phyloP scores from a whole-genome alignment of 2,888 invertebrate genomes.

The Leptinotarsa tumamoca region DNA sequence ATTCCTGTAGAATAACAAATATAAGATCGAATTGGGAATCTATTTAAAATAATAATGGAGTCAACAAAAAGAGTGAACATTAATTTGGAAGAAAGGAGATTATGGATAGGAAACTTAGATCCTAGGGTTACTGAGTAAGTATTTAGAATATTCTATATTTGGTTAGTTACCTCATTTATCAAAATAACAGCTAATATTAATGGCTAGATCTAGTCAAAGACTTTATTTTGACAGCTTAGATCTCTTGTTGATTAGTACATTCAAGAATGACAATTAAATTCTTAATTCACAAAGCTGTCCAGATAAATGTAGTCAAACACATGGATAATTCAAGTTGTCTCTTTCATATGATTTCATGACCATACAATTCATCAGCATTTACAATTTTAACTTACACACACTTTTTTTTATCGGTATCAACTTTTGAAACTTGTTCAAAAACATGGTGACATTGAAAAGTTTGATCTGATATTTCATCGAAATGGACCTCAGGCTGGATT shows the following conservation, averaged over 20 bases:
- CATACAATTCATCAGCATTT: not conserved
- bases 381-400: conserved; percentile 48
- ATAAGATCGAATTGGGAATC: not conserved
- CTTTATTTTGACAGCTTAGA: too few species aligned
- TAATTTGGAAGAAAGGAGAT: conserved; percentile 73
- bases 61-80: conserved; percentile 32
- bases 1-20: not conserved
- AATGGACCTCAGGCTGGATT: conserved; percentile 89
- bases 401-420: conserved; percentile 84
- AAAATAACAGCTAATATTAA: too few species aligned
- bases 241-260: too few species aligned
- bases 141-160: conserved; percentile 27
- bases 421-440: conserved; percentile 96
- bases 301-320: too few species aligned
- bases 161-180: too few species aligned
- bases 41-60: conserved; percentile 29
- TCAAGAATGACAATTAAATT: too few species aligned
- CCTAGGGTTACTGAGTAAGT: conserved; percentile 93
- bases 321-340: too few species aligned
- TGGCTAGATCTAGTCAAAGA: too few species aligned
- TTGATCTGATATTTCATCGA: conserved; percentile 95
- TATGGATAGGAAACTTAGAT: conserved; percentile 95
- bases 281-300: too few species aligned
- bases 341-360: too few species aligned
- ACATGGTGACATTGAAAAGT: conserved; percentile 93